Evolutionary conservation across 2,113 vertebrate species (phyloP).

Genomic region (Paratilapia polleni): DNA sequence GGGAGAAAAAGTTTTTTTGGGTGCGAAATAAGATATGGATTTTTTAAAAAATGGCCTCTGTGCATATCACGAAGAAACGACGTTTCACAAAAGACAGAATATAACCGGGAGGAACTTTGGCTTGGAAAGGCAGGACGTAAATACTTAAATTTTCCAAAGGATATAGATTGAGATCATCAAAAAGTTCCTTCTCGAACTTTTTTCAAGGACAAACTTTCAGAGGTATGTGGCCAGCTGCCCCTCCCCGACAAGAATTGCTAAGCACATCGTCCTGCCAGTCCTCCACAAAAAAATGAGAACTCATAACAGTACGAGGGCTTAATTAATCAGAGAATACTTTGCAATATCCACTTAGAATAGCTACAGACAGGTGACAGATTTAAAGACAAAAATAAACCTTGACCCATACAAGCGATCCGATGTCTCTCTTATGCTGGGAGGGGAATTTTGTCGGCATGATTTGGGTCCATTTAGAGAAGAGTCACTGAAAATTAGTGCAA

Average conservation of each 20-base stretch:
- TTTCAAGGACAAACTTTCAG: not conserved
- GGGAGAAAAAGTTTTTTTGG: not conserved
- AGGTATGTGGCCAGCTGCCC: not conserved
- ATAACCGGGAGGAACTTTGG: not conserved
- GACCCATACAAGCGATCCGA: not conserved
- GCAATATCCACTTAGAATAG: not conserved
- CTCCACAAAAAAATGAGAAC: not conserved
- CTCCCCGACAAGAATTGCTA: not conserved
- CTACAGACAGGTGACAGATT: not conserved
- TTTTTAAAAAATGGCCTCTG: not conserved
- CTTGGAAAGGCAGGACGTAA: not conserved
- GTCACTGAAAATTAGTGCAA: not conserved
- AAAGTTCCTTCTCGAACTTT: not conserved
- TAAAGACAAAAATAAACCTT: not conserved
- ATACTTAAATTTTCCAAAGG: accelerated
- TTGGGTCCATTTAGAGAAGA: not conserved
- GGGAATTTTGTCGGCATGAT: not conserved
- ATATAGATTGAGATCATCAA: accelerated
- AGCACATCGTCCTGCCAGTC: not conserved
- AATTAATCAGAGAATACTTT: not conserved
- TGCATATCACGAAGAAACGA: not conserved
- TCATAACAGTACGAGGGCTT: not conserved
- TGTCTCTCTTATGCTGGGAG: not conserved
- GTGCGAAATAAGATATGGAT: not conserved
- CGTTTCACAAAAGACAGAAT: not conserved